phyloP scores from a whole-genome alignment of 2,113 vertebrate species.

The Pangasianodon gigas region DNA sequence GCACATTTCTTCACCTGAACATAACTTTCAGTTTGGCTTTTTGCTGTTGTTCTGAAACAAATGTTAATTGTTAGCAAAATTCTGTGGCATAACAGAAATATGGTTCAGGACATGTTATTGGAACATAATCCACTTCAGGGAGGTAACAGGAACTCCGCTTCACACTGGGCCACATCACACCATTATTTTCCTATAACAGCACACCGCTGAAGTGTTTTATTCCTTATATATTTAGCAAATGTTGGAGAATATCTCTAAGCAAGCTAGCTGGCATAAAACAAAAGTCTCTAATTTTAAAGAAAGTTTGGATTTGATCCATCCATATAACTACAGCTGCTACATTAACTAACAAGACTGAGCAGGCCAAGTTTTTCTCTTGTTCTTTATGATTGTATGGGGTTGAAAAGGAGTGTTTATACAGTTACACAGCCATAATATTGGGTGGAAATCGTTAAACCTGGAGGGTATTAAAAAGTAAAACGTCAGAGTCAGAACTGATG shows the following conservation, averaged over 20 bases:
- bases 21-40: background rate
- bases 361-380: background rate
- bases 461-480: background rate
- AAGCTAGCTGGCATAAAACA: background rate
- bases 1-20: background rate
- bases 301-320: background rate
- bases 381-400: background rate
- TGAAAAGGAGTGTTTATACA: background rate
- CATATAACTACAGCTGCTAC: background rate
- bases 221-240: background rate
- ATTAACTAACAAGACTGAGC: background rate
- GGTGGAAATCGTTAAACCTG: no score
- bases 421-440: background rate
- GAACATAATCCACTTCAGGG: background rate
- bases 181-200: background rate
- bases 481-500: constrained; percentile 64
- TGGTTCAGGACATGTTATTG: background rate
- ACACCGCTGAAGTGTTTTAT: background rate
- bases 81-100: background rate
- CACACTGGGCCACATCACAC: background rate
- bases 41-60: background rate
- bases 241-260: background rate
- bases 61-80: background rate
- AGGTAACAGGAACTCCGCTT: background rate
- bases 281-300: no score